Evolutionary conservation across 2,888 invertebrate species (phyloP).

Genomic region (Erannis defoliaria): DNA sequence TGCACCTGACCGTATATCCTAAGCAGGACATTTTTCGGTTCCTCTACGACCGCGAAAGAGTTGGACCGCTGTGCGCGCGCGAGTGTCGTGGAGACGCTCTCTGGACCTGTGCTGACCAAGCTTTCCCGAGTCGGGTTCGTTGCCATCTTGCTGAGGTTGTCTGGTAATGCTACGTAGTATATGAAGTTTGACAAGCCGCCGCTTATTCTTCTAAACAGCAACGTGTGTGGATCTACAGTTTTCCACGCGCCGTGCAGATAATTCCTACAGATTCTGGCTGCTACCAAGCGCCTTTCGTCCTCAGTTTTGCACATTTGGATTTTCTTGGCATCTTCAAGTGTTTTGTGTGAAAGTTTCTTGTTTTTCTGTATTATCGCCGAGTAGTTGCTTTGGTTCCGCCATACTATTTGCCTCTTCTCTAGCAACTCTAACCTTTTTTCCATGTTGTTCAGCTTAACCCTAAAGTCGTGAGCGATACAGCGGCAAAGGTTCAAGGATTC

Average conservation of each 20-base stretch:
- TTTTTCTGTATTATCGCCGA: slow-evolving; percentile 10
- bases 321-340: slow-evolving; percentile 60
- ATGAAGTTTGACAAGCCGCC: slow-evolving; percentile 98
- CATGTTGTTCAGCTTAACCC: slow-evolving; percentile 53
- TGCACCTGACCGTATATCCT: slow-evolving; percentile 98
- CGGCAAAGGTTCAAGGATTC: slow-evolving; percentile 64
- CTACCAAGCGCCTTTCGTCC: slow-evolving; percentile 93
- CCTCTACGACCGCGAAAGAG: slow-evolving; percentile 62
- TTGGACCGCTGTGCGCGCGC: slow-evolving; percentile 44
- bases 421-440: slow-evolving; percentile 54
- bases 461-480: slow-evolving; percentile 63
- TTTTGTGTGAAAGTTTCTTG: slow-evolving; percentile 7
- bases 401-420: slow-evolving; percentile 2
- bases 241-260: slow-evolving; percentile 97
- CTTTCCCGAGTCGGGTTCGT: slow-evolving; percentile 49
- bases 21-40: slow-evolving; percentile 90
- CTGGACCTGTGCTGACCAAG: slow-evolving; percentile 57
- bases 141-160: slow-evolving; percentile 60
- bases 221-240: slow-evolving; percentile 90
- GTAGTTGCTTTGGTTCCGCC: neutral
- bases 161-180: slow-evolving; percentile 96
- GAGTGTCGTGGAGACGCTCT: slow-evolving; percentile 36
- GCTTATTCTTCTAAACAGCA: slow-evolving; percentile 94
- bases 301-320: slow-evolving; percentile 89
- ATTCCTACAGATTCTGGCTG: slow-evolving; percentile 94